Evolutionary conservation across 1,140 invertebrate genomes (phyloP).

Genomic region (Cydia fagiglandana): DNA sequence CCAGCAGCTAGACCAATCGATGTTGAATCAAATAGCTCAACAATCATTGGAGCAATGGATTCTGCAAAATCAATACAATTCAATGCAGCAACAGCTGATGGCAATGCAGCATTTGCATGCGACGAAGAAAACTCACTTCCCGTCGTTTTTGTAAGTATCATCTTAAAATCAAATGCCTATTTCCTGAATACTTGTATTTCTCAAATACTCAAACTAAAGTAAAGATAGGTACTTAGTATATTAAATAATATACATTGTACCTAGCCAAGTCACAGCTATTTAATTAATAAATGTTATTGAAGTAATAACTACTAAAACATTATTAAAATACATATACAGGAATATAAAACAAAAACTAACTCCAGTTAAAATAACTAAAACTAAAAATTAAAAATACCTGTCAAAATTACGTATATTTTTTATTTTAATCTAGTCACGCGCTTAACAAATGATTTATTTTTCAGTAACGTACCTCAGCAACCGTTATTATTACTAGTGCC

Average conservation of each 20-base stretch:
- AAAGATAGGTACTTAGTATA: no score
- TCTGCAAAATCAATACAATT: slow-evolving; percentile 28
- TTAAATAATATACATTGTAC: no score
- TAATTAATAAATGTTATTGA: no score
- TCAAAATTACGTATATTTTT: neutral
- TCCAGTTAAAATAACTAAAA: no score
- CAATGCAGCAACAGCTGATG: slow-evolving; percentile 41
- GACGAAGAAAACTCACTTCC: slow-evolving; percentile 32
- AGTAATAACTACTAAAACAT: no score
- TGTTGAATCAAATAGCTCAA: slow-evolving; percentile 4
- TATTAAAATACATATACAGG: no score
- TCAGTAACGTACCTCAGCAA: slow-evolving; percentile 43
- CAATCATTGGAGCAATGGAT: neutral
- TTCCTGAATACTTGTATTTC: no score
- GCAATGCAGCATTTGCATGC: slow-evolving; percentile 40
- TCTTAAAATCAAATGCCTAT: no score
- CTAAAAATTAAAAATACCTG: no score
- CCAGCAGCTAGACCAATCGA: neutral
- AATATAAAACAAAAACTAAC: no score
- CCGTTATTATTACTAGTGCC: slow-evolving; percentile 58
- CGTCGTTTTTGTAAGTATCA: neutral
- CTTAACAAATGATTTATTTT: neutral
- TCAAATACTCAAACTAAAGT: no score
- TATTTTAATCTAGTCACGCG: neutral
- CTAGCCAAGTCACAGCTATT: no score